phyloP scores from a whole-genome alignment of 2,888 invertebrate species.

The Eurytoma californica region DNA sequence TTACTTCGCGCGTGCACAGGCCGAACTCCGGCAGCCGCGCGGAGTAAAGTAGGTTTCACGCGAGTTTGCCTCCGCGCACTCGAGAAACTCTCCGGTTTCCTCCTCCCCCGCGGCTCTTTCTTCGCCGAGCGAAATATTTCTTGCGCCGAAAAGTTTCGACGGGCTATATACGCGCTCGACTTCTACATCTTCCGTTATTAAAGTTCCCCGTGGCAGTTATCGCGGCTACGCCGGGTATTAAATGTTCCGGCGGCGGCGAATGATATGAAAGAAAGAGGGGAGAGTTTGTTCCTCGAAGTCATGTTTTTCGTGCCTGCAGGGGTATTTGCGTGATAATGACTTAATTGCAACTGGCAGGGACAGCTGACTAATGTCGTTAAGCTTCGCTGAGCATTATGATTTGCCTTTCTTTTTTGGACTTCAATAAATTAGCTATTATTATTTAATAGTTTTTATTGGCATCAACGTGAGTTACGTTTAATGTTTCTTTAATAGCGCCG shows the following conservation, averaged over 20 bases:
- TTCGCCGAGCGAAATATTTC: slow-evolving; percentile 47
- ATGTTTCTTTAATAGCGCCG: too few species aligned
- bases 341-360: slow-evolving; percentile 21
- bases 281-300: slow-evolving; percentile 18
- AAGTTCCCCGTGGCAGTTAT: slow-evolving; percentile 40
- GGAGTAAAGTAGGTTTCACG: slow-evolving; percentile 45
- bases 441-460: too few species aligned
- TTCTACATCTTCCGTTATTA: slow-evolving; percentile 44
- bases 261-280: not conserved
- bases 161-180: not conserved
- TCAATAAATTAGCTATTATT: too few species aligned
- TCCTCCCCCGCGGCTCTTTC: slow-evolving; percentile 6
- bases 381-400: too few species aligned
- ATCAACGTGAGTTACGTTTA: too few species aligned
- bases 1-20: slow-evolving; percentile 22
- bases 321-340: slow-evolving; percentile 31
- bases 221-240: slow-evolving; percentile 39
- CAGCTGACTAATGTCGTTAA: not conserved
- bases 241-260: slow-evolving; percentile 20
- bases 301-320: slow-evolving; percentile 11
- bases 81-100: slow-evolving; percentile 28
- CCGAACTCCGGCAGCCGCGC: slow-evolving; percentile 4
- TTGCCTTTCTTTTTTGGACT: too few species aligned
- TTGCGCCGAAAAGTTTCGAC: slow-evolving; percentile 41
- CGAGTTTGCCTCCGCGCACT: slow-evolving; percentile 37